Percentiles rank a stretch among this genome's conserved stretches.
Conservation (phyloP, 2,113 vertebrate genomes). For the Orientallactaga bullata region DNA sequence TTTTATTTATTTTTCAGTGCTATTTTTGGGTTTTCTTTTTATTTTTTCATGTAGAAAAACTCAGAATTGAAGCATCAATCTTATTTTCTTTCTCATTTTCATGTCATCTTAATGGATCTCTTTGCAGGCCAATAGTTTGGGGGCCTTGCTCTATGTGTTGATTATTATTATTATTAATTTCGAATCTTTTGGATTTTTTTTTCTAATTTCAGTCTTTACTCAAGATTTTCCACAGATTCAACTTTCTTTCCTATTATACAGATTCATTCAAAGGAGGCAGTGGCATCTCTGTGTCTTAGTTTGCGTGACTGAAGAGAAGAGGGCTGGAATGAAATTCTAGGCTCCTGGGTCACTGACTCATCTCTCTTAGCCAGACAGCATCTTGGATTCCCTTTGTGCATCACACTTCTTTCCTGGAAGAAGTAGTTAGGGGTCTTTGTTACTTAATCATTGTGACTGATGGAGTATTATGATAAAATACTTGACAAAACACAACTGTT, state of each 20-base stretch:
- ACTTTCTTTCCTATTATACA: neutral
- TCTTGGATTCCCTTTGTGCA: neutral
- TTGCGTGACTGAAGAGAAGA: conserved; percentile 27
- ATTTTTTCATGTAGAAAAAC: conserved; percentile 55
- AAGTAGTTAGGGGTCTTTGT: conserved; percentile 25
- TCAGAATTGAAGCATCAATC: neutral
- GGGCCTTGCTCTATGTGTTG: neutral
- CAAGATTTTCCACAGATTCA: neutral
- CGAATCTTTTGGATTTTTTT: neutral
- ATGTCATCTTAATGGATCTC: neutral
- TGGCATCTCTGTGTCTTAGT: neutral
- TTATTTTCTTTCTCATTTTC: conserved; percentile 40
- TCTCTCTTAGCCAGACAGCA: conserved; percentile 42
- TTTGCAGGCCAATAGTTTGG: neutral
- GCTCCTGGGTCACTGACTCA: conserved; percentile 16
- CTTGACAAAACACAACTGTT: conserved; percentile 56
- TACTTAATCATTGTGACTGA: conserved; percentile 63
- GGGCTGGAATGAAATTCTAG: neutral
- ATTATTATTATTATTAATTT: neutral
- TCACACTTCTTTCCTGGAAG: conserved; percentile 37
- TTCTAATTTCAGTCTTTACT: neutral
- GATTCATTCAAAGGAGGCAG: conserved; percentile 27
- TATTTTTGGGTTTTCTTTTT: conserved; percentile 43
- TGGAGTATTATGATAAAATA: conserved; percentile 40
- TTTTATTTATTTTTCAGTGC: neutral